Evolutionary conservation across 1,140 invertebrate genomes (phyloP).

Genomic region (Lepidurus arcticus): DNA sequence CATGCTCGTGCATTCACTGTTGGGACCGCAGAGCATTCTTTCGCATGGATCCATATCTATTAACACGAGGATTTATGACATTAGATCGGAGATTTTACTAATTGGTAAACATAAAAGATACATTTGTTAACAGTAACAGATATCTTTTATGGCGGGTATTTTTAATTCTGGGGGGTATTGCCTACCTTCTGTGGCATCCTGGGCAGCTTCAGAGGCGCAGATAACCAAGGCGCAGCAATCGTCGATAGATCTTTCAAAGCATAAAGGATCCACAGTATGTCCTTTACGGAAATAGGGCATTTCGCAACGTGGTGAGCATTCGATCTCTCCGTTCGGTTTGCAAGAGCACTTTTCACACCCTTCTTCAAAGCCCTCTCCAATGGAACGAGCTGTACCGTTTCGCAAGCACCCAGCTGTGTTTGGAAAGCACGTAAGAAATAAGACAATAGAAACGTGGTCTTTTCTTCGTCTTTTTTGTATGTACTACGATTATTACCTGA

Average conservation of each 20-base stretch:
- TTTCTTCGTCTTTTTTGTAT: background rate
- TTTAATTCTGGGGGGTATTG: background rate
- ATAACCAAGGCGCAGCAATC: constrained; percentile 35
- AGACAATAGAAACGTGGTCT: background rate
- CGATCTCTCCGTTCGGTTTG: constrained; percentile 37
- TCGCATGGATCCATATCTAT: constrained; percentile 37
- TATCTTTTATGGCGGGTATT: too few species aligned
- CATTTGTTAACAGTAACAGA: too few species aligned
- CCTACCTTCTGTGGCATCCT: constrained; percentile 22
- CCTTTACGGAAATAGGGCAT: constrained; percentile 40
- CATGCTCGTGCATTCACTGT: constrained; percentile 40
- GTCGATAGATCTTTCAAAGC: constrained; percentile 35
- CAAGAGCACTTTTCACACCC: constrained; percentile 44
- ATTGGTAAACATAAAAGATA: background rate
- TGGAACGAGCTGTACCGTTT: constrained; percentile 39
- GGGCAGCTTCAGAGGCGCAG: background rate
- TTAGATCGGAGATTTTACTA: background rate
- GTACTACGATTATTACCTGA: background rate
- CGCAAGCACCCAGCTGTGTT: constrained; percentile 40
- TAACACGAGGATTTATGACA: constrained; percentile 25
- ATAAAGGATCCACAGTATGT: constrained; percentile 40
- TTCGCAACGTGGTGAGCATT: constrained; percentile 40
- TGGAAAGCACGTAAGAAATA: background rate
- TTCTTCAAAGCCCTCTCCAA: constrained; percentile 40
- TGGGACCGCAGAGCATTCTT: constrained; percentile 39